phyloP scores from a whole-genome alignment of 2,888 invertebrate genomes.

The Lamellibrachia satsuma region DNA sequence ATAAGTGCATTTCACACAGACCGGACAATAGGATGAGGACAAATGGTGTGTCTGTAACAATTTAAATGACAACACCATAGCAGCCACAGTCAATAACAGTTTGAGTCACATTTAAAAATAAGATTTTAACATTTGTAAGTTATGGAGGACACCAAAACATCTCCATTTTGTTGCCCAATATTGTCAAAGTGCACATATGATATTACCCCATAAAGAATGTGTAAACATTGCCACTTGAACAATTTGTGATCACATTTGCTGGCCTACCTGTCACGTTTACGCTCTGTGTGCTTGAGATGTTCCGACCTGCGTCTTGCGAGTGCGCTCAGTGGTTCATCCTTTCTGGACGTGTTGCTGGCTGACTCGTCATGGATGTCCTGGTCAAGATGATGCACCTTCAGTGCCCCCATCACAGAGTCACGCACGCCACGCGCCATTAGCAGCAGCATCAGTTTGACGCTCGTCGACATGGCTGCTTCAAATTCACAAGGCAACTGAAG shows the following conservation, averaged over 20 bases:
- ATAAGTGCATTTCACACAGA: no score
- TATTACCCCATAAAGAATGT: no score
- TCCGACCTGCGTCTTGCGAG: background rate
- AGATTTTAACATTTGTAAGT: no score
- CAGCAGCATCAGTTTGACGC: background rate
- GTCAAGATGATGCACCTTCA: background rate
- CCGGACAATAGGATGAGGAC: no score
- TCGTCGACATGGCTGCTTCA: background rate
- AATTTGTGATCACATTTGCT: background rate
- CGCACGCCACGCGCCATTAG: background rate
- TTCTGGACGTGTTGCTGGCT: slow-evolving; percentile 1
- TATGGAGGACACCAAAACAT: no score
- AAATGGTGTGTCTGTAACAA: no score
- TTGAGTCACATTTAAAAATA: no score
- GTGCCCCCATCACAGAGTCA: background rate
- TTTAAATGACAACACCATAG: no score
- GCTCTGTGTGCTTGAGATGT: slow-evolving; percentile 5
- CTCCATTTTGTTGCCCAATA: no score
- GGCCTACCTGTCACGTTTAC: background rate
- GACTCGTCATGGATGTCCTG: background rate
- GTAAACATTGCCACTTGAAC: no score
- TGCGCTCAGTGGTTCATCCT: background rate
- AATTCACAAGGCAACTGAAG: background rate
- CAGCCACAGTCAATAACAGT: no score
- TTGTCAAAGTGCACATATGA: no score